Base-by-base conservation (phyloP, 2,113 vertebrate species). In the Chrysochloris asiatica region DNA sequence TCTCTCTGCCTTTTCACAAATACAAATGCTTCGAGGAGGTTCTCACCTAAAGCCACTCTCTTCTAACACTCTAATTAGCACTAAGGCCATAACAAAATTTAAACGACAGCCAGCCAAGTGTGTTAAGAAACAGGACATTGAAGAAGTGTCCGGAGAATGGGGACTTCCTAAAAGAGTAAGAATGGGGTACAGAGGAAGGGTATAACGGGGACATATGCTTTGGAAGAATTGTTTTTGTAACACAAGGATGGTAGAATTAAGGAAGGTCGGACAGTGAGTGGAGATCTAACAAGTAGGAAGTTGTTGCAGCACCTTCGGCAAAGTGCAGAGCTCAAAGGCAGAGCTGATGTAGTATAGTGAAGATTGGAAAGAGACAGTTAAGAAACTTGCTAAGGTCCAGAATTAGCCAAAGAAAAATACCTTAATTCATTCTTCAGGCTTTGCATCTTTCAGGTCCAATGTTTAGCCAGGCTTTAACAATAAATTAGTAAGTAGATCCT, bases 1-100 rank as follows among this genome's bases (percentile, higher is more conserved):
- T 56, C 21, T 9, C 72, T 82, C 13, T 69, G 28, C 48, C 41
- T 79, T 67, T 83, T 87, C 85, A 83, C 77, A 75, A 59, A 89
- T 77, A 52, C 50, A 86, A 28, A n/a, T n/a, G 30, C 48, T 81
- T 54, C 2, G 41, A 3, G 21, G 61, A 12, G 47, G 19, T n/a
- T 84, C 45, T 91, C 78, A 75, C 82, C 86, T 63, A 45, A 28
- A 85, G 71, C 69, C 82, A 73, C 73, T 33, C 10, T 47, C n/a
- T 56, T 78, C 45, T 30, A 69, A 50, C 61, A 30, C 22, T 54
- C 48, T 65, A 24, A 30, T 92, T 69, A 81, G 72, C 33, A 73
- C 50, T 89, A 33, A 50, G 28, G 61, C 36, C 2, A 22, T 41
- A 19, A 67, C 43, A 65, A n/a, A 47, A 10, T 59, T 86, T 85